Percentiles rank a stretch among this genome's conserved stretches.
These are phyloP conservation scores for Batillaria attramentaria DNA, from an alignment of 1,140 invertebrate genomes.

Conservation along the genomic window DNA sequence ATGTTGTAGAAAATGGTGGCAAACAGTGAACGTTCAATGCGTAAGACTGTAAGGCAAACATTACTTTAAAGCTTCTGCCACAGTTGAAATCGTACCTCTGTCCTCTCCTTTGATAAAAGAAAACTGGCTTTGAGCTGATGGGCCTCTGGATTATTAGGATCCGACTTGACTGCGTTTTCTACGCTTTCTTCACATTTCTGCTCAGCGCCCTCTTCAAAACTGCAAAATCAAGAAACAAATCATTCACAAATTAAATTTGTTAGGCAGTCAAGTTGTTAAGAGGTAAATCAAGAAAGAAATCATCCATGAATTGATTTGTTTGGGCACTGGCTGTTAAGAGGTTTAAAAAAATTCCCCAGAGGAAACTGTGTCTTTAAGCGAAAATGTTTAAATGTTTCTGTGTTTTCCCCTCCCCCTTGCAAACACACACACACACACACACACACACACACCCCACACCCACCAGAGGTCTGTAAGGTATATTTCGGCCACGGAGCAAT, in stretches of 20 bases:
- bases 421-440: constrained; percentile 44
- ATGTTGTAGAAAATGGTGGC: neutral
- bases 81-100: constrained; percentile 66
- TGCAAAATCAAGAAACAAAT: constrained; percentile 52
- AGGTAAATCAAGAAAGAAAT: neutral
- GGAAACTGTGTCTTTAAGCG: no score
- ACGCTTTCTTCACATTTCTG: constrained; percentile 65
- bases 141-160: constrained; percentile 70
- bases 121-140: constrained; percentile 70
- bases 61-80: no score
- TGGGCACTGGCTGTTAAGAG: neutral
- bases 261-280: neutral
- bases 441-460: constrained; percentile 60
- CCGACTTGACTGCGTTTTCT: constrained; percentile 66
- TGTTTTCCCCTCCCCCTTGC: neutral
- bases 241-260: neutral
- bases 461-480: constrained; percentile 73
- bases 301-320: neutral
- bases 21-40: neutral
- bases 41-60: no score
- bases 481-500: constrained; percentile 72
- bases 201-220: constrained; percentile 71
- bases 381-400: neutral
- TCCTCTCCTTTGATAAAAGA: constrained; percentile 66
- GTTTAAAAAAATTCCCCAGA: neutral